phyloP scores from a whole-genome alignment of 2,888 invertebrate species.

The Chrysodeixis includens region DNA sequence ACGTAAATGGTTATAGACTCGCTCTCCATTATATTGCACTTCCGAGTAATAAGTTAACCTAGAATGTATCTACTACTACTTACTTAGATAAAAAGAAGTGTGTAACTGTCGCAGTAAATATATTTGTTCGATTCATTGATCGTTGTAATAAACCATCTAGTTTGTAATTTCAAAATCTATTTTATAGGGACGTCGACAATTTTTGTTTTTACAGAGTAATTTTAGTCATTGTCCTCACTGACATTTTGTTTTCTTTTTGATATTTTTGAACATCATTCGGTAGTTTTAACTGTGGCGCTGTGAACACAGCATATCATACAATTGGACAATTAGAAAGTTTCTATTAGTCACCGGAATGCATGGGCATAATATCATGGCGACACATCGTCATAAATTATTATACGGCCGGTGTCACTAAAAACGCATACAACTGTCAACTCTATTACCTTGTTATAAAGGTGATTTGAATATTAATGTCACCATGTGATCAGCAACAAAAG shows the following conservation, averaged over 20 bases:
- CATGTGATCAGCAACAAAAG: background rate
- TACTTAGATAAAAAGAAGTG: too few relatives aligned
- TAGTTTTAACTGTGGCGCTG: too few relatives aligned
- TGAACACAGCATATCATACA: background rate
- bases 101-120: too few relatives aligned
- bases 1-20: constrained; percentile 1
- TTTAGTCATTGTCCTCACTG: too few relatives aligned
- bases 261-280: too few relatives aligned
- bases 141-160: too few relatives aligned
- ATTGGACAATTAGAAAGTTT: background rate
- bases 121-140: too few relatives aligned
- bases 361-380: background rate
- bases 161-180: too few relatives aligned
- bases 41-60: background rate
- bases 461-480: background rate
- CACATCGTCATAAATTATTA: background rate
- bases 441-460: background rate
- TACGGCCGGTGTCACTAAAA: background rate
- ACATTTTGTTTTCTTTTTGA: too few relatives aligned
- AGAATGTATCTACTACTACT: background rate
- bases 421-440: background rate
- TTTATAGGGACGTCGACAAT: too few relatives aligned
- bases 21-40: background rate
- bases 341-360: background rate
- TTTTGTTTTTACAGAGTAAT: too few relatives aligned